Base-by-base conservation (phyloP, 2,113 vertebrate genomes). In the Rhipidura dahli region DNA sequence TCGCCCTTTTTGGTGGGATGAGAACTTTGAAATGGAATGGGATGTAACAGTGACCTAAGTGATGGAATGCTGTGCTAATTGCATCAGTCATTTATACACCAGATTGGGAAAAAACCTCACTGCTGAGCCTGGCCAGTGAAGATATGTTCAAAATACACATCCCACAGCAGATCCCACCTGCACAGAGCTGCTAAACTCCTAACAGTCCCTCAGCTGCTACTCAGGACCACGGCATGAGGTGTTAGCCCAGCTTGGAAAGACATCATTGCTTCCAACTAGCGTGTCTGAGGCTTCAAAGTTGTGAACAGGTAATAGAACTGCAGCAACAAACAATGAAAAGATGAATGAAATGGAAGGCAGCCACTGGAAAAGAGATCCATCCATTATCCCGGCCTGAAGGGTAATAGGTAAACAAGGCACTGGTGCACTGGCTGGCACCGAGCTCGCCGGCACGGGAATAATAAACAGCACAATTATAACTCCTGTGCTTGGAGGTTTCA, bases 381-480 rank as follows among this genome's bases (percentile, higher is more conserved):
- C 95, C 84, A 66, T 98, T 97, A 97, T 80, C 92, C 59, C 3
- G 44, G 91, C 89, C 96, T 97, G 97, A 98, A 98, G 87, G 93
- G 95, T 96, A 97, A 98, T 96, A 96, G 76, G 96, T 96, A 98
- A 98, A 98, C 97, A 97, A 97, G 93, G 81, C 94, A 5, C 84
- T 87, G 84, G 73, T 94, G 93, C 60, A 73, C 66, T 0, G 37
- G 2, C 61, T 90, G 96, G 89, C 5, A 20, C 80, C 1, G 20
- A 26, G 90, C 95, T 94, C 33, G 5, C 94, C 15, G 0, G 89
- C 80, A 87, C 42, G 31, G 77, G 89, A 94, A 97, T 97, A 98
- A 98, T 96, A 97, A 98, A 97, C 77, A 51, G 94, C 47, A n/a
- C 93, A 97, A 97, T 98, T 98, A 98, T 80, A 98, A 97, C 82